Conservation (phyloP, 2,797 vertebrate species). For the Cetoscarus ocellatus region DNA sequence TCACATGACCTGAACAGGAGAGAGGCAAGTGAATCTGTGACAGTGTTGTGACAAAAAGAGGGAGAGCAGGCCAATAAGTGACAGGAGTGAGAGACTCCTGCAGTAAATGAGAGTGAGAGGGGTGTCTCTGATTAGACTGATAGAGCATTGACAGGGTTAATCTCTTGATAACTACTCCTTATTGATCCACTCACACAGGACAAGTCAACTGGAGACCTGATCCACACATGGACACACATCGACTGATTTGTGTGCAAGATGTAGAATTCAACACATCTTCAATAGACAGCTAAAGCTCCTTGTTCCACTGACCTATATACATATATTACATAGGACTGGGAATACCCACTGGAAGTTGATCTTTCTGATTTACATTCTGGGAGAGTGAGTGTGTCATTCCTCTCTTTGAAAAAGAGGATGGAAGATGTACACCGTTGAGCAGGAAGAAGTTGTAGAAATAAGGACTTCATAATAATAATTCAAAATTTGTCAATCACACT, state of each 20-base stretch:
- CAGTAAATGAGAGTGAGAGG: slow-evolving; percentile 27
- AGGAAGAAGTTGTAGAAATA: slow-evolving; percentile 15
- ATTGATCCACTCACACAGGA: slow-evolving; percentile 66
- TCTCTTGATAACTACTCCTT: slow-evolving; percentile 75
- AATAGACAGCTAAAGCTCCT: slow-evolving; percentile 50
- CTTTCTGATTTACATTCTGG: slow-evolving; percentile 34
- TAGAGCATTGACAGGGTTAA: slow-evolving; percentile 70
- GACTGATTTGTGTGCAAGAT: slow-evolving; percentile 12
- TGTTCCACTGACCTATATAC: slow-evolving; percentile 79
- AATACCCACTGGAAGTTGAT: slow-evolving; percentile 32
- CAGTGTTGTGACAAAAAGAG: not conserved
- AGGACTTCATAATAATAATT: no score
- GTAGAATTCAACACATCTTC: slow-evolving; percentile 20
- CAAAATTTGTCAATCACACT: no score
- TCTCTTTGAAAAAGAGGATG: slow-evolving; percentile 19
- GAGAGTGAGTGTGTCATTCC: slow-evolving; percentile 17
- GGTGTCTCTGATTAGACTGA: slow-evolving; percentile 67
- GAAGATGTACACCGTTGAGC: slow-evolving; percentile 8
- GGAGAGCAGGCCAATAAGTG: slow-evolving; percentile 20
- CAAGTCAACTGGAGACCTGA: slow-evolving; percentile 34
- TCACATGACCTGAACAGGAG: slow-evolving; percentile 29
- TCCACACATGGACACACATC: slow-evolving; percentile 19
- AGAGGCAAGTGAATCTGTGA: slow-evolving; percentile 5
- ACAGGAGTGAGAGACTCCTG: slow-evolving; percentile 31
- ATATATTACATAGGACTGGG: slow-evolving; percentile 58